Conservation (phyloP, 2,888 invertebrate species). For the Endotricha flammealis region DNA sequence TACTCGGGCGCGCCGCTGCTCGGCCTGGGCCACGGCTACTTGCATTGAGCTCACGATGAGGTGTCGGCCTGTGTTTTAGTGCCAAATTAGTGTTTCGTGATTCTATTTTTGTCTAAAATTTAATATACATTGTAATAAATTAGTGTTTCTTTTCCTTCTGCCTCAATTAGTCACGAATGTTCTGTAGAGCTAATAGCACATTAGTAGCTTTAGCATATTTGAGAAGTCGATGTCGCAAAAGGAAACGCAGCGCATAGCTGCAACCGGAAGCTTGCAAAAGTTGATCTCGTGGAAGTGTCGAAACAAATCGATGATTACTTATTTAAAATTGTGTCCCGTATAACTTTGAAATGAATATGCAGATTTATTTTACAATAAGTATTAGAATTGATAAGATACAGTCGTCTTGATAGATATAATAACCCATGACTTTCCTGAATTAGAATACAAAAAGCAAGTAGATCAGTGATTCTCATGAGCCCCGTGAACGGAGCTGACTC, state of each 20-base stretch:
- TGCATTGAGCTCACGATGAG: constrained; percentile 18
- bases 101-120: constrained; percentile 23
- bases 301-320: constrained; percentile 13
- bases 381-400: too few relatives aligned
- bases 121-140: constrained; percentile 11
- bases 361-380: too few relatives aligned
- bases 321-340: neutral
- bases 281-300: constrained; percentile 5
- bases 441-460: too few relatives aligned
- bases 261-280: constrained; percentile 17
- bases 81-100: constrained; percentile 42
- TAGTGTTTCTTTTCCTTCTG: constrained; percentile 3
- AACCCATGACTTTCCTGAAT: too few relatives aligned
- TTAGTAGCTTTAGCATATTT: too few relatives aligned
- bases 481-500: too few relatives aligned
- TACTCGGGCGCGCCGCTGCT: constrained; percentile 26
- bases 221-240: constrained; percentile 26
- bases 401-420: too few relatives aligned
- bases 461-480: too few relatives aligned
- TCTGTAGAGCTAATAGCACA: neutral
- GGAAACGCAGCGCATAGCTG: constrained; percentile 19
- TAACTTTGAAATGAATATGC: too few relatives aligned
- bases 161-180: neutral
- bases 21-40: constrained; percentile 30
- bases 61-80: constrained; percentile 31